These are phyloP conservation scores for Nannoperca australis DNA, from an alignment of 2,797 vertebrate species.

Conservation along the genomic window DNA sequence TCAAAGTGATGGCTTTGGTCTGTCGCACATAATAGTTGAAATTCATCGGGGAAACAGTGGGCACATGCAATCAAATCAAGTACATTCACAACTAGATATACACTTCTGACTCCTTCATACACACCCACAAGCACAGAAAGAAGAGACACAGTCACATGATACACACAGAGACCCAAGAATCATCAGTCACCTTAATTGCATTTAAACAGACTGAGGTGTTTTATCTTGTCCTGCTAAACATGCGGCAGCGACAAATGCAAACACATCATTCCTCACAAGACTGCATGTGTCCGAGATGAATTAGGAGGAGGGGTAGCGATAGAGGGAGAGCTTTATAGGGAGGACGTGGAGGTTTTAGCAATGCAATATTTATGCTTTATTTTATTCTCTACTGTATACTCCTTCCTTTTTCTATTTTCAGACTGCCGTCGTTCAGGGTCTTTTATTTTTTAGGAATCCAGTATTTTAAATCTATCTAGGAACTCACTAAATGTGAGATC, in stretches of 20 bases:
- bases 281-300: constrained; percentile 2
- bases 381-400: not conserved
- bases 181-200: constrained; percentile 59
- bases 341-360: not conserved
- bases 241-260: constrained; percentile 45
- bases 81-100: not conserved
- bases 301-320: not conserved
- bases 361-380: not conserved
- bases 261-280: constrained; percentile 51
- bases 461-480: no score
- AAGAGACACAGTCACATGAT: not conserved
- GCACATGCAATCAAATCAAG: constrained; percentile 8
- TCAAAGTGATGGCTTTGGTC: not conserved
- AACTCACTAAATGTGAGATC: not conserved
- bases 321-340: not conserved
- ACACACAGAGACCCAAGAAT: constrained; percentile 17
- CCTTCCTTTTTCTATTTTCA: not conserved
- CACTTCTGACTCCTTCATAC: not conserved
- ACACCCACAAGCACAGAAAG: not conserved
- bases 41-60: not conserved
- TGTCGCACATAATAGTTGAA: not conserved
- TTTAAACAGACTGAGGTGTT: constrained; percentile 59
- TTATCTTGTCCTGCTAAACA: constrained; percentile 51
- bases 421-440: not conserved
- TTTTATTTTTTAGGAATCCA: no score